A percentile compares a stretch with the other conserved stretches of the same genome.
phyloP scores from a whole-genome alignment of 2,888 invertebrate species.

The Malacosoma neustria region DNA sequence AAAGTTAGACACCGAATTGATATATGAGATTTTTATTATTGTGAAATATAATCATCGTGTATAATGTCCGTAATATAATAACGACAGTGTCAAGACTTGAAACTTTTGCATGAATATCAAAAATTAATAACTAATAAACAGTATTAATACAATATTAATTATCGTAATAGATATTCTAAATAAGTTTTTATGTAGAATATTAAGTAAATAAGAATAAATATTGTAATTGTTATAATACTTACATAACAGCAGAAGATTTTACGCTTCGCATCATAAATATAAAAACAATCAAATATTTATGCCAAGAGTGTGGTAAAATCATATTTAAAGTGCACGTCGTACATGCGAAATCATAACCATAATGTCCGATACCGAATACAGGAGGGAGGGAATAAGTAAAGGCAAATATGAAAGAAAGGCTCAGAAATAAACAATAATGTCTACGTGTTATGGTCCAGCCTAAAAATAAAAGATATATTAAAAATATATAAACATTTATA shows the following conservation, averaged over 20 bases:
- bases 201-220: no score
- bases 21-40: no score
- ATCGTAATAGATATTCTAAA: no score
- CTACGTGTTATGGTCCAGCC: slow-evolving; percentile 43
- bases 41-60: no score
- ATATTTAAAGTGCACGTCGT: slow-evolving; percentile 51
- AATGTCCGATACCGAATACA: slow-evolving; percentile 46
- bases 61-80: no score
- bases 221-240: no score
- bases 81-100: no score
- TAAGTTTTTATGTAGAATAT: no score
- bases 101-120: no score
- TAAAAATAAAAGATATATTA: slow-evolving; percentile 25
- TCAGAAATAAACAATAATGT: slow-evolving; percentile 41
- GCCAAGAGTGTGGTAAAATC: slow-evolving; percentile 36
- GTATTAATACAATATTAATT: no score
- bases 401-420: slow-evolving; percentile 42
- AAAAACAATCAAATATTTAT: slow-evolving; percentile 32
- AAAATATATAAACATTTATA: slow-evolving; percentile 4
- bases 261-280: slow-evolving; percentile 47
- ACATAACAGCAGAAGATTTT: slow-evolving; percentile 54
- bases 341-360: slow-evolving; percentile 53
- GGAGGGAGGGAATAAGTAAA: slow-evolving; percentile 47
- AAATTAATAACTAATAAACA: no score
- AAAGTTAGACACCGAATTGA: no score